Evolutionary conservation across 2,888 invertebrate species (phyloP).

Genomic region (Mantis religiosa): DNA sequence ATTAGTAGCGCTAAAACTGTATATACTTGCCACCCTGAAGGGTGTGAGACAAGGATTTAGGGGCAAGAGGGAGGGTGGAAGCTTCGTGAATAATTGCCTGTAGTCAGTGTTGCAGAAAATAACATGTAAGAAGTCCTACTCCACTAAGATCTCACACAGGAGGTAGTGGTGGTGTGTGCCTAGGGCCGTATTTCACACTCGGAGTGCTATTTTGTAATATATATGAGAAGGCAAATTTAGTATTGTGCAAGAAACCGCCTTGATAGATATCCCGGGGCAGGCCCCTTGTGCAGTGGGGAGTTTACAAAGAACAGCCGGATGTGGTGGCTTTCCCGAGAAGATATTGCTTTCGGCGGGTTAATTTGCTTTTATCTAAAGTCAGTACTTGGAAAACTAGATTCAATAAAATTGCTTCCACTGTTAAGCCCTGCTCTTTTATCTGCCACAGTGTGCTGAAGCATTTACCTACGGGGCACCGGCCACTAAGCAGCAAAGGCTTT

Average conservation of each 20-base stretch:
- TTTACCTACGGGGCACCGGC: too few species aligned
- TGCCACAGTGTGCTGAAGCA: too few species aligned
- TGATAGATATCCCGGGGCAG: neutral
- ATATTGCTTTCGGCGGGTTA: neutral
- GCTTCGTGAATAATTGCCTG: conserved; percentile 23
- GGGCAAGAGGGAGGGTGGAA: neutral
- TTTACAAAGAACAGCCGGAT: neutral
- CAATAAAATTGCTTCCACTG: neutral
- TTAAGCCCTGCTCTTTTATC: neutral
- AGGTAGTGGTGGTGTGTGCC: neutral
- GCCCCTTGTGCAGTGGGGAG: neutral
- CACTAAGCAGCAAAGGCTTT: too few species aligned
- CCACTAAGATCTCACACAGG: neutral
- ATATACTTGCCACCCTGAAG: neutral
- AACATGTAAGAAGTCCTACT: conserved; percentile 8
- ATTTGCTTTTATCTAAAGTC: neutral
- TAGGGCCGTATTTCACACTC: neutral
- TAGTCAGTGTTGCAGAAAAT: conserved; percentile 19
- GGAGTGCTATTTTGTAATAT: neutral
- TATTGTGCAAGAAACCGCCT: neutral
- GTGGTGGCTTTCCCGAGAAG: neutral
- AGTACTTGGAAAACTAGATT: neutral
- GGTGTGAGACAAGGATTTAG: neutral
- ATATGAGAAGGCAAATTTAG: neutral
- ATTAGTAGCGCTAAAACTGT: neutral